Evolutionary conservation across 2,797 vertebrate species (phyloP), one percentile per base, ranked within the genome.

Genomic region (Halcyon leucocephala): DNA sequence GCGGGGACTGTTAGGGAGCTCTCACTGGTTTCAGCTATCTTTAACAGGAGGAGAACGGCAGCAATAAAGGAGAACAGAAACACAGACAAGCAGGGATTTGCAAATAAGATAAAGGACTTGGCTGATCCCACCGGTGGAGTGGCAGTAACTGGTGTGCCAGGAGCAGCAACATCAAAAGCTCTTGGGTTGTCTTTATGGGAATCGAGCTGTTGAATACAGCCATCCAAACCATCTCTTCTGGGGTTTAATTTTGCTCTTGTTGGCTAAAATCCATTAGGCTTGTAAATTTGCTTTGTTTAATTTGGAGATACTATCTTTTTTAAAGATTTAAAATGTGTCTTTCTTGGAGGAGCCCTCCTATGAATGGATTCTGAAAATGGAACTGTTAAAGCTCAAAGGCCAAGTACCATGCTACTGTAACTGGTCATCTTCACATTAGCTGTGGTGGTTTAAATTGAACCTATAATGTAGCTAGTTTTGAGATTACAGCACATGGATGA

Each of bases 1-100:
- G 26, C 0, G 6, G 6, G 35, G 17, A 35, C 42, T 20, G 9
- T 55, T 33, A 25, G n/a, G 0, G 2, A 60, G 29, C 57, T 72
- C 54, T 84, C 12, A 2, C n/a, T 17, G n/a, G 41, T 7, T 51
- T 33, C 65, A 48, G 1, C 9, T 26, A 12, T 60, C 60, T 83
- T 37, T 65, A 60, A 41, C 11, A 20, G 31, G 7, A 55, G 79
- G 41, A 48, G 65, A 60, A 14, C 6, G 46, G 52, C 54, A 83
- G 91, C 33, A 37, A 52, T 12, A 61, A 46, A 73, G 52, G n/a
- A 29, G n/a, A 71, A 31, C 55, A 84, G 86, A 60, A 65, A 33
- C 8, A 9, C 51, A 29, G 54, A 7, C 55, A 51, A 73, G 55
- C n/a, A 74, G 76, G 62, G 71, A 73, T 84, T 78, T 87, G 60